phyloP scores from a whole-genome alignment of 2,888 invertebrate species.

The Cheilosia vernalis region DNA sequence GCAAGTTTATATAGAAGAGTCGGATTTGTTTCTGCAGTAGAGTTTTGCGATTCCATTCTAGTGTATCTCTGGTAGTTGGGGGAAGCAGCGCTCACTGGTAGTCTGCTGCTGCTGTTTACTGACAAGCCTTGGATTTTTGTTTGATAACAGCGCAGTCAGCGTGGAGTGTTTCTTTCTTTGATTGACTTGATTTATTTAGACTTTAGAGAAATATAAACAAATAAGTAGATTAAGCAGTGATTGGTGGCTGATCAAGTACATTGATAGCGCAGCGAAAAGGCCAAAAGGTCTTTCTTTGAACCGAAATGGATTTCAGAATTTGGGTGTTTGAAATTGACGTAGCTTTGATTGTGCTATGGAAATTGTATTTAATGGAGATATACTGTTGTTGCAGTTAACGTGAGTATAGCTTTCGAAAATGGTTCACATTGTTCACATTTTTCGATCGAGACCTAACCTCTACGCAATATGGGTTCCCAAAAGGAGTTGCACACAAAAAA shows the following conservation, averaged over 20 bases:
- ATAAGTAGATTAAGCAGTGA: slow-evolving; percentile 1
- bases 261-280: background rate
- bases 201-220: slow-evolving; percentile 9
- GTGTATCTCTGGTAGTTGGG: background rate
- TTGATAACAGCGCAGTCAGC: slow-evolving; percentile 16
- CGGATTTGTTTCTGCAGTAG: slow-evolving; percentile 15
- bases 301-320: no score
- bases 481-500: no score
- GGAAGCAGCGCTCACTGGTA: background rate
- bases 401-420: no score
- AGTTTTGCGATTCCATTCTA: background rate
- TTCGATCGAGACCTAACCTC: no score
- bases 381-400: no score
- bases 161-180: background rate
- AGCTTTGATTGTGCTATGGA: no score
- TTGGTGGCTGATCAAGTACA: background rate
- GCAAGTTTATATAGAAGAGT: slow-evolving; percentile 62
- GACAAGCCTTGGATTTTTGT: slow-evolving; percentile 5
- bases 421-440: no score
- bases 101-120: background rate
- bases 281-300: background rate
- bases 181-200: slow-evolving; percentile 4
- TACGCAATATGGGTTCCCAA: no score
- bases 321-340: no score
- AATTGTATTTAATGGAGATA: no score